Percentiles rank a stretch among this genome's conserved stretches.
Conservation (phyloP, 2,797 vertebrate species). For the Lacerta bilineata region DNA sequence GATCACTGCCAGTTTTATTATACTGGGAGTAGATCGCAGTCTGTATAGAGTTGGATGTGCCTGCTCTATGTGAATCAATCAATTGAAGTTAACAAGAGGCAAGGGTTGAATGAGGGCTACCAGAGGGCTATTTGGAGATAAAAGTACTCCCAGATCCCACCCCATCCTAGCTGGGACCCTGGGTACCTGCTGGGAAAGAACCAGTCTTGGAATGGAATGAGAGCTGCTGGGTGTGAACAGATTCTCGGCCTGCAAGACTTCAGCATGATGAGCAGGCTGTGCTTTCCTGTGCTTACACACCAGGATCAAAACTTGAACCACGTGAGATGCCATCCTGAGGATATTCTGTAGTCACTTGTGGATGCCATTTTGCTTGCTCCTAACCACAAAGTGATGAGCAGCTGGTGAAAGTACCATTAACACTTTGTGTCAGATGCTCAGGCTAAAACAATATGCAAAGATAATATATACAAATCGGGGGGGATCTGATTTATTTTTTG, state of each 20-base stretch:
- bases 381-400: neutral
- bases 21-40: too few relatives aligned
- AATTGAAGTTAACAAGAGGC: neutral
- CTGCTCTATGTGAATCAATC: neutral
- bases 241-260: neutral
- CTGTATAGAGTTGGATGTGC: neutral
- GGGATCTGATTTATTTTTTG: too few relatives aligned
- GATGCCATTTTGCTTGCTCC: neutral
- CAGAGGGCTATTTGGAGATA: neutral
- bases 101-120: neutral
- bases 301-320: neutral
- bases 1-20: too few relatives aligned
- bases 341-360: neutral
- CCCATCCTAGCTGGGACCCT: neutral
- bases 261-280: neutral
- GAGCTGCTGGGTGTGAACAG: neutral
- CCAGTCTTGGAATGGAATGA: neutral
- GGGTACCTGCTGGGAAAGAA: neutral
- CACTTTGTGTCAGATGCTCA: too few relatives aligned
- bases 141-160: neutral
- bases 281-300: neutral
- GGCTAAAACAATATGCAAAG: too few relatives aligned
- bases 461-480: too few relatives aligned
- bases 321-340: neutral
- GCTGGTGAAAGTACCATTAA: too few relatives aligned